These are phyloP conservation scores for Camelus dromedarius DNA, from an alignment of 2,113 vertebrate genomes.

Conservation along the genomic window DNA sequence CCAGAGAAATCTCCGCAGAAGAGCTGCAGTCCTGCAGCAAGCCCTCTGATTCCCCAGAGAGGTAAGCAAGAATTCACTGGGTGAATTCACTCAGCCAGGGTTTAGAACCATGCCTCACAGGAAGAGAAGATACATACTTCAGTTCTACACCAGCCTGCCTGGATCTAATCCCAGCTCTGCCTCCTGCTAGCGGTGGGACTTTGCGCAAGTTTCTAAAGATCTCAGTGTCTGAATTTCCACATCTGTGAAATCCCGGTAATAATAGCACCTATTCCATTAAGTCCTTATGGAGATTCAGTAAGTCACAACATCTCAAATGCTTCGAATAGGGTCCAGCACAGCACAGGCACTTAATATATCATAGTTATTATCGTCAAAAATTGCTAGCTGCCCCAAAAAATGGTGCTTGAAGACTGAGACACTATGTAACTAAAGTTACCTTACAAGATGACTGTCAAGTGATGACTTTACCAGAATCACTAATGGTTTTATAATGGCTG, in stretches of 20 bases:
- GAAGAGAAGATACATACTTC: not conserved
- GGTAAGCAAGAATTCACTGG: not conserved
- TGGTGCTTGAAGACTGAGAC: not conserved
- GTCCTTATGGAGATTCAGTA: not conserved
- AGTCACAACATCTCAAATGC: not conserved
- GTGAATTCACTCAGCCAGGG: not conserved
- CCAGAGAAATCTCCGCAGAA: not conserved
- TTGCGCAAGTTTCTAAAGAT: not conserved
- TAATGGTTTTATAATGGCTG: not conserved
- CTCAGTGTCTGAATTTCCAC: not conserved
- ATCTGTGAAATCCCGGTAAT: not conserved
- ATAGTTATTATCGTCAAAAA: not conserved
- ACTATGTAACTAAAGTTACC: not conserved
- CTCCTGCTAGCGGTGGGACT: not conserved
- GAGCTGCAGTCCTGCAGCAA: not conserved
- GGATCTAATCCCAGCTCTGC: not conserved
- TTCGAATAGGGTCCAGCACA: not conserved
- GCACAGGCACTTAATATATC: not conserved
- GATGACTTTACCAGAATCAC: not conserved
- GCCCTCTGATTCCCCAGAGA: not conserved
- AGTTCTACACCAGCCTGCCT: not conserved
- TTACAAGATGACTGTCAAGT: not conserved
- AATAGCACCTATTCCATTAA: not conserved
- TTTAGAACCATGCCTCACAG: not conserved
- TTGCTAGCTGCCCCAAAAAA: not conserved